These are phyloP conservation scores for Hiodon tergisus DNA, from an alignment of 2,113 vertebrate genomes.

Conservation along the genomic window DNA sequence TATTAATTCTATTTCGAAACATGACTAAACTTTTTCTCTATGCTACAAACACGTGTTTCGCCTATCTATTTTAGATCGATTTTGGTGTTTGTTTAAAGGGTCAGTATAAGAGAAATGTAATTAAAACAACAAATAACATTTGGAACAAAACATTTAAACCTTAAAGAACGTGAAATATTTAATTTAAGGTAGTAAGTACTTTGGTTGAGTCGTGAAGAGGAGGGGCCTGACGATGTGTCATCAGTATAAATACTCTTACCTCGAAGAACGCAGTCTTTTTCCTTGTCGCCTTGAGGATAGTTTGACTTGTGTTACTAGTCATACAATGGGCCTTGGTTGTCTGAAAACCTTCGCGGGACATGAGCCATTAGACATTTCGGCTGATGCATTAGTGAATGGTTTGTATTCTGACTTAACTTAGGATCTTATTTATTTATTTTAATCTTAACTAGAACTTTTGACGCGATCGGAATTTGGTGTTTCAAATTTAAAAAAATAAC, in stretches of 20 bases:
- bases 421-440: too few relatives aligned
- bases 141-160: neutral
- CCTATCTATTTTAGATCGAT: too few relatives aligned
- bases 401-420: constrained; percentile 27
- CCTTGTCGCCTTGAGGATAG: neutral
- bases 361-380: constrained; percentile 80
- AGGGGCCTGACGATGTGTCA: neutral
- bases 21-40: too few relatives aligned
- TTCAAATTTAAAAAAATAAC: too few relatives aligned
- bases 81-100: neutral
- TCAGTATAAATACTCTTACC: neutral
- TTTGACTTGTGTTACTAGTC: neutral
- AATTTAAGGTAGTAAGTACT: too few relatives aligned
- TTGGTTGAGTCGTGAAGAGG: neutral
- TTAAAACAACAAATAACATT: neutral
- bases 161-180: too few relatives aligned
- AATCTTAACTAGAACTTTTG: too few relatives aligned
- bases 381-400: constrained; percentile 90
- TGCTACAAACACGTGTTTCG: too few relatives aligned
- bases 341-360: constrained; percentile 77
- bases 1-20: too few relatives aligned
- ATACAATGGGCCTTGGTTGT: constrained; percentile 89
- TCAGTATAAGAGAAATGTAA: neutral
- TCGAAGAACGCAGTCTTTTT: neutral
- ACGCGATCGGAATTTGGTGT: too few relatives aligned